phyloP scores from a whole-genome alignment of 2,113 vertebrate genomes.

The Peromyscus californicus region DNA sequence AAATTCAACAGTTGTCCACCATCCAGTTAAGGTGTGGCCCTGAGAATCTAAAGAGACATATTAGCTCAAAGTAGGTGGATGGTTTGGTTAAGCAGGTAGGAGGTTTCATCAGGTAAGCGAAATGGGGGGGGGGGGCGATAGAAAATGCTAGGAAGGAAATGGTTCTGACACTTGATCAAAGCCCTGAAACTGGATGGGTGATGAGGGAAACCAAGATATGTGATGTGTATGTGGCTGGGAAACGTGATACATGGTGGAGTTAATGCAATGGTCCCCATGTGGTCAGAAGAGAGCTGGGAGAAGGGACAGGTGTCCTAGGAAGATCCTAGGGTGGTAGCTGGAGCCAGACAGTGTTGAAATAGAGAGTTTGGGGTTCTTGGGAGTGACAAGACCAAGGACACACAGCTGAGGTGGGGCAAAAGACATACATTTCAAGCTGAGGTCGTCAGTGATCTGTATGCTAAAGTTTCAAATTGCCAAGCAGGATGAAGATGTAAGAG shows the following conservation, averaged over 20 bases:
- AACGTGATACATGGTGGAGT: not conserved
- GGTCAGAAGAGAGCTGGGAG: not conserved
- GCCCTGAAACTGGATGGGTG: not conserved
- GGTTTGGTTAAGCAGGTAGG: not conserved
- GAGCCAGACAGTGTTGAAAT: not conserved
- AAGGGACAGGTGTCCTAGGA: not conserved
- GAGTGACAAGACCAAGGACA: not conserved
- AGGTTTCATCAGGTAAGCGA: not conserved
- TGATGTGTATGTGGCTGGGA: too few relatives aligned
- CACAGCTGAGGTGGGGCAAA: not conserved
- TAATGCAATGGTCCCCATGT: not conserved
- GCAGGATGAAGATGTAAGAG: not conserved
- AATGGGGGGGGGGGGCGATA: not conserved
- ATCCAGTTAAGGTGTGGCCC: not conserved
- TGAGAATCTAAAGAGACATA: not conserved
- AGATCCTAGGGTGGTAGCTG: not conserved
- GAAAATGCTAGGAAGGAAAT: not conserved
- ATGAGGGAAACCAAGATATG: not conserved
- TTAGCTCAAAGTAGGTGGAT: not conserved
- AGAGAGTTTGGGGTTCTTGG: not conserved
- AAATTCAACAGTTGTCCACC: not conserved
- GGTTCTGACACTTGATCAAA: not conserved
- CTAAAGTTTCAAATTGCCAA: not conserved
- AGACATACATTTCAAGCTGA: not conserved
- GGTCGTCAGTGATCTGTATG: not conserved